phyloP scores from a whole-genome alignment of 92 coral and sea anemone species.

The Actinostola sp. region DNA sequence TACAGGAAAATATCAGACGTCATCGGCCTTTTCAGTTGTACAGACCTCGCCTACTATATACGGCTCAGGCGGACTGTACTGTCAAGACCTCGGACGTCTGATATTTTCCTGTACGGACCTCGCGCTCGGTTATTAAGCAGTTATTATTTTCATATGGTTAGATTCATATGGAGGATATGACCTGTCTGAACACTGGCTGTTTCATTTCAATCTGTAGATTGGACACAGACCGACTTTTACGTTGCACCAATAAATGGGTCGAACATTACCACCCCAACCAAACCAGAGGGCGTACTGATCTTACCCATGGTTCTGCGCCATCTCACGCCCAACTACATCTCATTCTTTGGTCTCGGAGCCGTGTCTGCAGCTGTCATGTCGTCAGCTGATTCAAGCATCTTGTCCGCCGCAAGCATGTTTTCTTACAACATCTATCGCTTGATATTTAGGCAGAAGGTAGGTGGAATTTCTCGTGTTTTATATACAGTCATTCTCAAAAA shows the following conservation, averaged over 20 bases:
- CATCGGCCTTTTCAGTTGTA: too few relatives aligned
- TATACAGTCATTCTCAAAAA: too few relatives aligned
- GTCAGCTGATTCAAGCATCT: conserved; percentile 81
- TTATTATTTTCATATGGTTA: too few relatives aligned
- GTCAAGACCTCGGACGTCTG: too few relatives aligned
- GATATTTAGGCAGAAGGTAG: conserved; percentile 79
- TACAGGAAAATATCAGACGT: too few relatives aligned
- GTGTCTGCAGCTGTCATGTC: conserved; percentile 96
- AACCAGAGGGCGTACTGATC: conserved; percentile 46
- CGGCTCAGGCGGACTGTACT: too few relatives aligned
- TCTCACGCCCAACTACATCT: conserved; percentile 76
- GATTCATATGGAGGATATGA: too few relatives aligned
- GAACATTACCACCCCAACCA: conserved; percentile 4
- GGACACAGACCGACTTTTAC: conserved; percentile 64
- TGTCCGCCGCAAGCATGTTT: conserved; percentile 88
- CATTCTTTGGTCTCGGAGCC: conserved; percentile 87
- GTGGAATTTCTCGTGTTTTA: background rate
- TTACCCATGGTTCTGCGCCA: conserved; percentile 90
- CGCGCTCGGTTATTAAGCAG: too few relatives aligned
- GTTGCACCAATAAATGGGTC: background rate
- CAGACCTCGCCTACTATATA: too few relatives aligned
- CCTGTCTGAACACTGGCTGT: too few relatives aligned
- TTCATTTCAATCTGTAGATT: conserved; percentile 54
- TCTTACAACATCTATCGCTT: conserved; percentile 77
- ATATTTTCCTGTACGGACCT: too few relatives aligned